Evolutionary conservation across 2,113 vertebrate species (phyloP).

Genomic region (Poeciliopsis retropinna): DNA sequence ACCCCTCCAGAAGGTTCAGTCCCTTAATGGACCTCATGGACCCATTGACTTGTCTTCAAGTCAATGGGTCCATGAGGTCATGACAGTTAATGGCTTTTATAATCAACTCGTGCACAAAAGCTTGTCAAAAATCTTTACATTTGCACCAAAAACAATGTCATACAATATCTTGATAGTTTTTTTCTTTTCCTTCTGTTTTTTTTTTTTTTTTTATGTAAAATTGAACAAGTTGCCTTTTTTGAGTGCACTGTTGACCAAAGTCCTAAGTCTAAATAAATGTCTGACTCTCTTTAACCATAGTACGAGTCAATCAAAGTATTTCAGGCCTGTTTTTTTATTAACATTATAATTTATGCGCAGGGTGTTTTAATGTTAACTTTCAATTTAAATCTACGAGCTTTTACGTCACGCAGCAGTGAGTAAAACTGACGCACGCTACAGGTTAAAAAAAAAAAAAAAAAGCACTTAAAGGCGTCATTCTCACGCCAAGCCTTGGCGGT

Average conservation of each 20-base stretch:
- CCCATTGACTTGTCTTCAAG: no score
- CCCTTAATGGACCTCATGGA: no score
- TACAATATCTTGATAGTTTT: no score
- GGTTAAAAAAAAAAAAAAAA: no score
- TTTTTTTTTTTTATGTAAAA: background rate
- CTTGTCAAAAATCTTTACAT: background rate
- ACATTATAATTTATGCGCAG: no score
- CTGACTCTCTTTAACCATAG: background rate
- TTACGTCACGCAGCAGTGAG: background rate
- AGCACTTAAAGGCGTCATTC: background rate
- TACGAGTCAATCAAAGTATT: background rate
- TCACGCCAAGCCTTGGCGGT: background rate
- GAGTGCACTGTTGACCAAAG: constrained; percentile 36
- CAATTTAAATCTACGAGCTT: background rate
- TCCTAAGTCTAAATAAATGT: constrained; percentile 39
- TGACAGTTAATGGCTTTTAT: background rate
- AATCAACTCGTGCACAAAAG: background rate
- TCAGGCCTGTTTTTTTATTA: no score
- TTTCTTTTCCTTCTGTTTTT: background rate
- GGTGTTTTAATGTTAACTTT: background rate
- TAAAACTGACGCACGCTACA: background rate
- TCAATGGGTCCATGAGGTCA: no score
- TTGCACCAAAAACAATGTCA: background rate
- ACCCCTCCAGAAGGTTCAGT: no score
- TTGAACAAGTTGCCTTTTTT: background rate